A percentile compares a stretch with the other conserved stretches of the same genome.
Conservation (phyloP, 2,888 invertebrate genomes). For the Apoda limacodes region DNA sequence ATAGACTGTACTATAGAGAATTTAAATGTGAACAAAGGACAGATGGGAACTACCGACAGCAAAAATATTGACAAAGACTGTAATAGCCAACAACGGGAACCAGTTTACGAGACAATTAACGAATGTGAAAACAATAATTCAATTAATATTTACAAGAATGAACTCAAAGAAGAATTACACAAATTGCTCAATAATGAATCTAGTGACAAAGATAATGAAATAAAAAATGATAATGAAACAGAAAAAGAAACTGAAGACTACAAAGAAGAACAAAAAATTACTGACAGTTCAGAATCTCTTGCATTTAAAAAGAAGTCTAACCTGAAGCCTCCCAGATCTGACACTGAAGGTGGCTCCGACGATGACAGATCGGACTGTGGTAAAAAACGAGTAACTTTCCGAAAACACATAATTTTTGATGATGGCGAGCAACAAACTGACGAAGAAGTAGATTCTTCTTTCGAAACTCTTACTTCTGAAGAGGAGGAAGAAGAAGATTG, state of each 20-base stretch:
- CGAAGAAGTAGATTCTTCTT: constrained; percentile 49
- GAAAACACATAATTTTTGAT: constrained; percentile 62
- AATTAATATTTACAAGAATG: constrained; percentile 36
- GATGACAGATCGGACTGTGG: constrained; percentile 56
- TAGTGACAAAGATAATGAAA: constrained; percentile 17
- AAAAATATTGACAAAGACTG: constrained; percentile 37
- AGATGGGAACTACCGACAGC: constrained; percentile 48
- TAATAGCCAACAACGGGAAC: constrained; percentile 34
- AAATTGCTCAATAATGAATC: constrained; percentile 6
- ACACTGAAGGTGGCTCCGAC: constrained; percentile 54
- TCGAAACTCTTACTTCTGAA: constrained; percentile 52
- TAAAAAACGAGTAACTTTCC: constrained; percentile 58
- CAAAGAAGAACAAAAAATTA: constrained; percentile 1
- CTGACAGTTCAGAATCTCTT: constrained; percentile 30
- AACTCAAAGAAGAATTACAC: constrained; percentile 13
- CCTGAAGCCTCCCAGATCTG: constrained; percentile 50
- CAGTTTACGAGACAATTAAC: constrained; percentile 40
- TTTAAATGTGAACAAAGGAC: constrained; percentile 36
- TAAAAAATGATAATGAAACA: constrained; percentile 14
- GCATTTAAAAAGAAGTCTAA: constrained; percentile 48
- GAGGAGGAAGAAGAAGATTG: constrained; percentile 44
- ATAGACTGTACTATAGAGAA: constrained; percentile 56
- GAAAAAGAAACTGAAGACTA: constrained; percentile 16
- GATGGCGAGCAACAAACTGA: constrained; percentile 64
- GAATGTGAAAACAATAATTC: constrained; percentile 44